Base-by-base conservation (phyloP, 1,140 invertebrate species). In the Cydia amplana region DNA sequence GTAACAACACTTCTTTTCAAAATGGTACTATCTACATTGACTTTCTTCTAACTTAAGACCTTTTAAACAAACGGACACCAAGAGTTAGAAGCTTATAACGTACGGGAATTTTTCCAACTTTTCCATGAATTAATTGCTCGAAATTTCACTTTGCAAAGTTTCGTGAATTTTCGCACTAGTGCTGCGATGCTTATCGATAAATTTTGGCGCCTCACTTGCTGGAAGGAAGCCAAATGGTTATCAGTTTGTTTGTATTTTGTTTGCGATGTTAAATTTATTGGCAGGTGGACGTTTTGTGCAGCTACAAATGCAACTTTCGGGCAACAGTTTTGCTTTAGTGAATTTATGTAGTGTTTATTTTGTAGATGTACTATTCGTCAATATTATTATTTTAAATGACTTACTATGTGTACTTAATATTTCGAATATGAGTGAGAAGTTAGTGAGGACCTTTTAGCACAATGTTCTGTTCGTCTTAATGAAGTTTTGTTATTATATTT, bases 101-200 rank as follows among this genome's bases (percentile, higher is more conserved):
- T 28, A 36, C 25, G 64, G 36, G 16, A 70, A 18, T 70, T 70
- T 70, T 70, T 32, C 28, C 28, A 36, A 36, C 65, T 32, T 36
- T 16, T 25, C 20, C 20, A 81, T 70, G 77, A 82, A 85, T 79
- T 85, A 85, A 85, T 85, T 83, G 79, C 72, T 77, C 76, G 80
- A 78, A 85, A 83, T 84, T 84, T 84, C 77, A 84, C 78, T 83
- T 80, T 64, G 78, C 63, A 72, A 78, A 84, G 67, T 80, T 82
- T 81, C 81, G 76, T 64, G 32, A 20, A 77, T 79, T 73, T 74
- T 23, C 73, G 23, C 70, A 60, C 12, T 75, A 77, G 76, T 23
- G 75, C 60, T 75, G 80, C 28, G 40, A 23, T n/a, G 65, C 25
- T 36, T 77, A 76, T 82, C 79, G 80, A 82, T 76, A 77, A 10